A percentile compares a stretch with the other conserved stretches of the same genome.
Evolutionary conservation across 1,140 invertebrate species (phyloP).

Genomic region (Calosoma granatense): DNA sequence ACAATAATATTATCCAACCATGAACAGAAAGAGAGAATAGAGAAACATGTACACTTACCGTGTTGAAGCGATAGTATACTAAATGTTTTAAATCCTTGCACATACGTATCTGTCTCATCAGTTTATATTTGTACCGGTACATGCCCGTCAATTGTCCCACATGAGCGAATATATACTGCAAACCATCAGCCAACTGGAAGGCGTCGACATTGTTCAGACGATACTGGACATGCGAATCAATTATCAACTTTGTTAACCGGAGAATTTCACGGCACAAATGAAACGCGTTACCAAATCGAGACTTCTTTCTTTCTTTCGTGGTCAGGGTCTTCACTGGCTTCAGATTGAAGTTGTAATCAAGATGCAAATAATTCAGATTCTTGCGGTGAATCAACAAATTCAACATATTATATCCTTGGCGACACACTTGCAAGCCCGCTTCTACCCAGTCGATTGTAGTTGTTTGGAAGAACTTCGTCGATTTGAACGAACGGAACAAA

Average conservation of each 20-base stretch:
- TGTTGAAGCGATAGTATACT: conserved; percentile 99
- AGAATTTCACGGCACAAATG: conserved; percentile 98
- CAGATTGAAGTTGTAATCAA: conserved; percentile 99
- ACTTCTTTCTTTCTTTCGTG: conserved; percentile 99
- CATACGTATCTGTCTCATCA: conserved; percentile 99
- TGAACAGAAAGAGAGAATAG: conserved; percentile 12
- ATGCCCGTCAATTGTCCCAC: conserved; percentile 99
- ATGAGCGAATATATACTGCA: conserved; percentile 99
- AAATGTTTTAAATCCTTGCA: conserved; percentile 99
- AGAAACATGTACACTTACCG: conserved; percentile 48
- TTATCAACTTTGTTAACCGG: conserved; percentile 92
- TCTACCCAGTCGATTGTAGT: conserved; percentile 99
- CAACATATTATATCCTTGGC: conserved; percentile 99
- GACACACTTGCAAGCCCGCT: conserved; percentile 93
- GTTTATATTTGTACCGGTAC: conserved; percentile 99
- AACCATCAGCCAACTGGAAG: conserved; percentile 94
- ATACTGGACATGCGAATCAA: conserved; percentile 99
- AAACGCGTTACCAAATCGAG: conserved; percentile 98
- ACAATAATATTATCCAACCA: conserved; percentile 13
- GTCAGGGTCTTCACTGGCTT: conserved; percentile 99
- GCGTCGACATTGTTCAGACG: conserved; percentile 98
- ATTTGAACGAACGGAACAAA: conserved; percentile 97
- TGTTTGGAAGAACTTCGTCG: conserved; percentile 99
- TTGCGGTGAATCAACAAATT: conserved; percentile 98
- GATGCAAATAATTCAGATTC: conserved; percentile 98